Evolutionary conservation across 2,113 vertebrate genomes (phyloP).

Genomic region (Chlorodrepanis virens): DNA sequence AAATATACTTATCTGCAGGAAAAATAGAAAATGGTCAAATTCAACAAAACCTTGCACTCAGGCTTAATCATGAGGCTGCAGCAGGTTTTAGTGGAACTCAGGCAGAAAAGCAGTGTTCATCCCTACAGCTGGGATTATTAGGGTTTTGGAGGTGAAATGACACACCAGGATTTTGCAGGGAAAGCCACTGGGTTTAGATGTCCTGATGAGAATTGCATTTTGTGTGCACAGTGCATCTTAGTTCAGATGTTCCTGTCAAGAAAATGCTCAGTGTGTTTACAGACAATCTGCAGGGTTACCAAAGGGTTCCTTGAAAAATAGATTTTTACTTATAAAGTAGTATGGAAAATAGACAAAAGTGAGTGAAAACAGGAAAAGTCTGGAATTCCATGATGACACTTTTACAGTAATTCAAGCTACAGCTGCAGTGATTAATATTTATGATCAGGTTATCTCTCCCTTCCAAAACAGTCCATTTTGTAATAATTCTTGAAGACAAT

Average conservation of each 20-base stretch:
- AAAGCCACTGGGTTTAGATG: neutral
- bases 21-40: neutral
- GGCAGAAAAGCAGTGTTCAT: neutral
- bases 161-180: neutral
- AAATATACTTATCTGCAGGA: neutral
- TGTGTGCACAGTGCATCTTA: neutral
- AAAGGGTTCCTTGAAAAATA: neutral
- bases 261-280: neutral
- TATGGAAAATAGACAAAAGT: neutral
- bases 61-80: neutral
- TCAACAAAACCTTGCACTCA: neutral
- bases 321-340: neutral
- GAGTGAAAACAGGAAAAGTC: neutral
- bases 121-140: neutral
- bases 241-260: neutral
- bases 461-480: neutral
- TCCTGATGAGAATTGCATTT: neutral
- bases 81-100: neutral
- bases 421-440: slow-evolving; percentile 27
- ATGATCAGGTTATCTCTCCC: neutral
- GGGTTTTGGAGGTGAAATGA: neutral
- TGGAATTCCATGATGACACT: neutral
- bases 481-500: slow-evolving; percentile 38
- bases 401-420: neutral
- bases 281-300: neutral